Base-by-base conservation (phyloP, 2,888 invertebrate genomes). In the Spodoptera littoralis region DNA sequence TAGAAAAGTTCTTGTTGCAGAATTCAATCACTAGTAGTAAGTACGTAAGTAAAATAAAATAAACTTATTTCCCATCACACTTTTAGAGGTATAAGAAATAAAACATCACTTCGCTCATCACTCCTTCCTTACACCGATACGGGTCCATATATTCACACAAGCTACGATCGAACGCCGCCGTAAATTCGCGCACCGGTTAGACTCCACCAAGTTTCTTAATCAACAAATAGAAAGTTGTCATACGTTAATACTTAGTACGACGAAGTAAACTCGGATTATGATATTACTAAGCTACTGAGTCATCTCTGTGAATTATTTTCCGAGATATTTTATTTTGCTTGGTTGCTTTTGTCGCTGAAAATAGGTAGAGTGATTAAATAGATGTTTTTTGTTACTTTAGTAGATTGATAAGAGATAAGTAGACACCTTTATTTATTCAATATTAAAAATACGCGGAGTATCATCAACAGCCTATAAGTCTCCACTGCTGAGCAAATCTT, bases 221-320 rank as follows among this genome's bases (percentile, higher is more conserved):
- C 83, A 80, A 73, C 76, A 80, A 81, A 82, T 79, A 79, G 76
- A 78, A 79, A 76, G 68, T 70, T 74, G 62, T 73, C 76, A 59
- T 70, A 79, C 76, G 67, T 80, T 76, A 36, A 42, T 24, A 47
- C 22, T 13, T 51, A 60, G 49, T 57, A 65, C 54, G 43, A 54
- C 57, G 48, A 59, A 47, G 63, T 52, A 12, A 50, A 47, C 24
- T 50, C 41, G 60, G 60, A 55, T 58, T 70, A 54, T 62, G 36
- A 54, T 62, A 58, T 61, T 12, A 57, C 30, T 46, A 41, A 8
- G n/a, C n/a, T 24, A 42, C 42, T 42, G 46, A 58, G 30, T 47
- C 47, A 58, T n/a, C 12, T 2, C 46, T 13, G 53, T 30, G 22
- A 27, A 69, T 50, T 22, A 45, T 50, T 30, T 52, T 50, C 53